A percentile compares a stretch with the other conserved stretches of the same genome.
phyloP scores from a whole-genome alignment of 2,113 vertebrate genomes.

The Cryptotis parvus region DNA sequence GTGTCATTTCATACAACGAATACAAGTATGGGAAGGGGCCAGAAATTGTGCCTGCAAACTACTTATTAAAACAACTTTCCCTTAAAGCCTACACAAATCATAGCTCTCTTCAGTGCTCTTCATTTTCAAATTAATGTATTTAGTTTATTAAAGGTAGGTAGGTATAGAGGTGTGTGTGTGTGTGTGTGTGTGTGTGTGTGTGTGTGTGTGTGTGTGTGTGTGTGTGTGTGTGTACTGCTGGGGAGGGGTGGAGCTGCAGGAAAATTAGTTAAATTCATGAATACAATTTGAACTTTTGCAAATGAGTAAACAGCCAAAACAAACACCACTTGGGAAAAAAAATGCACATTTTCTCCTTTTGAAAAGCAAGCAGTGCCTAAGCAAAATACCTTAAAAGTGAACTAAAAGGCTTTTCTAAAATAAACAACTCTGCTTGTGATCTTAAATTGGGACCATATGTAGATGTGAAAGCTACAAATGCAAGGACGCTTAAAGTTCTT shows the following conservation, averaged over 20 bases:
- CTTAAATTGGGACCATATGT: constrained; percentile 83
- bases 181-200: too few species aligned
- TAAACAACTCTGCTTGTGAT: constrained; percentile 80
- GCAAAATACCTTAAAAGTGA: constrained; percentile 84
- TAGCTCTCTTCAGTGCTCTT: background rate
- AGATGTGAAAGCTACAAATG: constrained; percentile 53
- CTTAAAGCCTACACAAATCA: background rate
- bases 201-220: too few species aligned
- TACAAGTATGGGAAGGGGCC: constrained; percentile 6
- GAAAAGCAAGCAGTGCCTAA: constrained; percentile 78
- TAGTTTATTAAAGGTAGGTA: constrained; percentile 31
- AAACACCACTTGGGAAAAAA: constrained; percentile 71
- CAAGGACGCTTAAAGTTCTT: background rate
- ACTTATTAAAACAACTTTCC: constrained; percentile 8
- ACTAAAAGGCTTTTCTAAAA: constrained; percentile 82
- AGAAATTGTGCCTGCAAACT: background rate
- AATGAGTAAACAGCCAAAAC: constrained; percentile 81
- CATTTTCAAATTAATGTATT: constrained; percentile 36
- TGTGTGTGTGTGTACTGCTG: background rate
- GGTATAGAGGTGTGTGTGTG: background rate
- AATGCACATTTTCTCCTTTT: constrained; percentile 75
- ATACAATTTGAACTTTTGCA: constrained; percentile 79
- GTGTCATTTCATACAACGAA: background rate
- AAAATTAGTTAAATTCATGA: constrained; percentile 70
- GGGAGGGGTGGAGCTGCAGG: background rate